Percentiles rank a stretch among this genome's conserved stretches.
These are phyloP conservation scores for Callyntrura guangdongensis DNA, from an alignment of 2,888 invertebrate genomes.

Conservation along the genomic window DNA sequence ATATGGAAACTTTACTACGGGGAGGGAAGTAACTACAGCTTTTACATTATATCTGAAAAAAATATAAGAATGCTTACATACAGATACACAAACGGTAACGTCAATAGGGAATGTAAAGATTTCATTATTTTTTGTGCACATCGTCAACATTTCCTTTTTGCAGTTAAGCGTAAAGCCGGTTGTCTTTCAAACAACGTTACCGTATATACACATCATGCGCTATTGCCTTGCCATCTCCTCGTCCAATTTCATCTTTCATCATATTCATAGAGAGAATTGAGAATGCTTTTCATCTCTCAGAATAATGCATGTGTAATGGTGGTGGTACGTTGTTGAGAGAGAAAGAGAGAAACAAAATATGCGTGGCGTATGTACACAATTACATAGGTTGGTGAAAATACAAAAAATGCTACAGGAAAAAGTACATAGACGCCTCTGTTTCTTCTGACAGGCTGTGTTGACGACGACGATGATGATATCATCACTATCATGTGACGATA, in stretches of 20 bases:
- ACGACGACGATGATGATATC: constrained; percentile 18
- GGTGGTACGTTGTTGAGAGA: constrained; percentile 24
- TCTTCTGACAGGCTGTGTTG: not conserved
- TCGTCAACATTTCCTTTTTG: constrained; percentile 13
- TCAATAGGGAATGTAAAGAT: not conserved
- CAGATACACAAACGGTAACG: not conserved
- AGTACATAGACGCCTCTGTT: constrained; percentile 46
- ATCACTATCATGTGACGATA: constrained; percentile 19
- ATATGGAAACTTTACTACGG: not conserved
- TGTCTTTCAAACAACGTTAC: not conserved
- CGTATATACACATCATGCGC: not conserved
- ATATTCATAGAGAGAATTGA: not conserved
- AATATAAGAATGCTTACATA: not conserved
- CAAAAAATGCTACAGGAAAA: not conserved
- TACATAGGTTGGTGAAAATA: not conserved
- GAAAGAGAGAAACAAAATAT: constrained; percentile 28
- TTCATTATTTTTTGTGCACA: constrained; percentile 37
- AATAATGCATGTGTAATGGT: constrained; percentile 66
- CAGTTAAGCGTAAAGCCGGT: constrained; percentile 32
- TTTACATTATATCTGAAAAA: too few relatives aligned
- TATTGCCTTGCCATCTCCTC: constrained; percentile 8
- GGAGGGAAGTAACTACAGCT: too few relatives aligned
- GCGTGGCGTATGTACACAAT: not conserved
- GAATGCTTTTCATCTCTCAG: not conserved
- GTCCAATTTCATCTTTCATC: constrained; percentile 57